Base-by-base conservation (phyloP, 1,140 invertebrate species). In the Dreissena rostriformis region DNA sequence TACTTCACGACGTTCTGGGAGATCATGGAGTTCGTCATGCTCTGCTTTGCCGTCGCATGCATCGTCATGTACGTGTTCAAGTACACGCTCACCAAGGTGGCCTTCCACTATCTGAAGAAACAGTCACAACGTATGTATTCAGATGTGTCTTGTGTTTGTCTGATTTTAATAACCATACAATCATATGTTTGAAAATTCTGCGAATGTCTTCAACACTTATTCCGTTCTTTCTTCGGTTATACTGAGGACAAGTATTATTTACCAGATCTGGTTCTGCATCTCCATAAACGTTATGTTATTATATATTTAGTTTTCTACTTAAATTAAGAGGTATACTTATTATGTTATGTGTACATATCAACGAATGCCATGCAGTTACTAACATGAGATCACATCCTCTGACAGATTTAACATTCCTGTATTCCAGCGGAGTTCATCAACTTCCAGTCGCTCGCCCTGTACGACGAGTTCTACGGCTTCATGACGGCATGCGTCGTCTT, bases 1-100 rank as follows among this genome's bases (percentile, higher is more conserved):
- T 95, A 95, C 87, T 94, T 95, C 82, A 90, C 90, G 17, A 89
- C 90, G 39, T 94, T 94, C 89, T 95, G 94, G 94, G 94, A 94
- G 77, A 87, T 93, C 51, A 87, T 94, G 52, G 94, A 95, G 84
- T 92, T 95, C 73, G 86, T 90, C 22, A 92, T 94, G 14, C 88
- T 94, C 70, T 84, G 90, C 29, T 90, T 94, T 22, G 92, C 92
- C 29, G 91, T 94, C 52, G 79, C 91, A 14, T 92, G 91, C 68
- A 94, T 95, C 65, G 92, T 88, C 7, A 92, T 95, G 90, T 95
- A 94, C 85, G 89, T 91, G 28, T 90, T 94, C 89, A 93, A 94
- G 87, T 91, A 94, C 78, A 88, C 93, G 26, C 90, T 94, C 11
- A 94, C 93, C 0, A 85, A 90, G 49, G 87, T 91, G 52, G 94